Conservation (phyloP, 2,113 vertebrate genomes). For the Urocitellus parryii region DNA sequence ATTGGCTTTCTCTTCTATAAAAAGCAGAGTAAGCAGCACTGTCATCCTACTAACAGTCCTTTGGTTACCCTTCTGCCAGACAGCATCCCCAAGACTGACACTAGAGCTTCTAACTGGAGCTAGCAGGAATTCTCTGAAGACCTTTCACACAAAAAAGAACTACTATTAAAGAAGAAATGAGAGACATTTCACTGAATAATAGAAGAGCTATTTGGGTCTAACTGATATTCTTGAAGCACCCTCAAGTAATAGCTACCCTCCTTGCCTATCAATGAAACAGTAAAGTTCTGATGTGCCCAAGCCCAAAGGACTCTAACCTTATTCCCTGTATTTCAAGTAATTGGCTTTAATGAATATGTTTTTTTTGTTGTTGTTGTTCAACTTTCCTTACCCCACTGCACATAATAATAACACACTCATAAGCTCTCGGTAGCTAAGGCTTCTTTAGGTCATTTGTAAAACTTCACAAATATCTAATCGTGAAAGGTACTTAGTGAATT, state of each 20-base stretch:
- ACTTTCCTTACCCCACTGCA: neutral
- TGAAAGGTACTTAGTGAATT: neutral
- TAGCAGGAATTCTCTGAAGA: neutral
- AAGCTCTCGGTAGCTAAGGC: neutral
- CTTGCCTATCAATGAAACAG: neutral
- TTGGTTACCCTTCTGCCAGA: neutral
- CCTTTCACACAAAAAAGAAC: neutral
- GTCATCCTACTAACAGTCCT: neutral
- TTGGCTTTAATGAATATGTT: slow-evolving; percentile 46
- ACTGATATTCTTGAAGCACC: neutral
- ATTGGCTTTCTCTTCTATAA: neutral
- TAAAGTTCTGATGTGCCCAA: neutral
- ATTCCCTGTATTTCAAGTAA: slow-evolving; percentile 17
- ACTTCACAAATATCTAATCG: slow-evolving; percentile 8
- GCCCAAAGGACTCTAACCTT: neutral
- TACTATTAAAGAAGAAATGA: neutral
- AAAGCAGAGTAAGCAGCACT: slow-evolving; percentile 10
- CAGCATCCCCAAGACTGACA: neutral
- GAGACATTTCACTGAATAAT: slow-evolving; percentile 11
- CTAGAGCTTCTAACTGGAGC: neutral
- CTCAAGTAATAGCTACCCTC: neutral
- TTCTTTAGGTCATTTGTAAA: neutral
- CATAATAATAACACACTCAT: neutral
- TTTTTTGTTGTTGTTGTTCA: neutral
- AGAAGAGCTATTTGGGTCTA: neutral